Conservation (phyloP, 2,797 vertebrate genomes). For the Xiphophorus birchmanni region DNA sequence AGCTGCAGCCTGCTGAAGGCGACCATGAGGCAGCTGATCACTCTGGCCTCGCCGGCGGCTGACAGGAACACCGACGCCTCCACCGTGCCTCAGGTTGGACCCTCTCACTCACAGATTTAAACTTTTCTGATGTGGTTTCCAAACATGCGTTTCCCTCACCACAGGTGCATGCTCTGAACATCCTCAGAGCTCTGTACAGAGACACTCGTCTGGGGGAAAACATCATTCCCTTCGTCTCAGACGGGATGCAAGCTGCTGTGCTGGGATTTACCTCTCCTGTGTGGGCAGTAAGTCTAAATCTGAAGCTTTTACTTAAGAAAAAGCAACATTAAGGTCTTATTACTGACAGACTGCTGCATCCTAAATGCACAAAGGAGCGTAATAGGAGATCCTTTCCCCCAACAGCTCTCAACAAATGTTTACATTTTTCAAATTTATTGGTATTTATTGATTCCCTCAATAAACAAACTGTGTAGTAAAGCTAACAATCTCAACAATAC, state of each 20-base stretch:
- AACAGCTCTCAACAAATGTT: too few species aligned
- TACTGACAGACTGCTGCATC: neutral
- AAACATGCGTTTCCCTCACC: neutral
- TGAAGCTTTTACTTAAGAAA: neutral
- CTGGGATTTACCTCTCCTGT: constrained; percentile 93
- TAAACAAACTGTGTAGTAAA: too few species aligned
- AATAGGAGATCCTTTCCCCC: too few species aligned
- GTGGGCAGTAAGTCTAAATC: constrained; percentile 91
- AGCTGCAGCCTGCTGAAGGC: constrained; percentile 90
- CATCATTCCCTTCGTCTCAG: constrained; percentile 91
- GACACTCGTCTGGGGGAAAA: constrained; percentile 94
- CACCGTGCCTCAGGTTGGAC: constrained; percentile 88
- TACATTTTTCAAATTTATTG: too few species aligned
- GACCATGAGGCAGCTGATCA: constrained; percentile 90
- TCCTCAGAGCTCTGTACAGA: constrained; percentile 91
- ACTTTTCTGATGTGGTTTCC: neutral
- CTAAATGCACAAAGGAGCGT: too few species aligned
- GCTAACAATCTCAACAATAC: too few species aligned
- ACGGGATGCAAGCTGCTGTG: constrained; percentile 90
- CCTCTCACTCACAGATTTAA: neutral
- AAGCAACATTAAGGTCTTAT: neutral
- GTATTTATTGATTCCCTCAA: too few species aligned
- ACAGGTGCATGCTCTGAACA: constrained; percentile 96
- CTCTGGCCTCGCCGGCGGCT: constrained; percentile 81
- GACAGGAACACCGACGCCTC: constrained; percentile 70